phyloP scores from a whole-genome alignment of 1,140 invertebrate species.

The Heterodera schachtii region DNA sequence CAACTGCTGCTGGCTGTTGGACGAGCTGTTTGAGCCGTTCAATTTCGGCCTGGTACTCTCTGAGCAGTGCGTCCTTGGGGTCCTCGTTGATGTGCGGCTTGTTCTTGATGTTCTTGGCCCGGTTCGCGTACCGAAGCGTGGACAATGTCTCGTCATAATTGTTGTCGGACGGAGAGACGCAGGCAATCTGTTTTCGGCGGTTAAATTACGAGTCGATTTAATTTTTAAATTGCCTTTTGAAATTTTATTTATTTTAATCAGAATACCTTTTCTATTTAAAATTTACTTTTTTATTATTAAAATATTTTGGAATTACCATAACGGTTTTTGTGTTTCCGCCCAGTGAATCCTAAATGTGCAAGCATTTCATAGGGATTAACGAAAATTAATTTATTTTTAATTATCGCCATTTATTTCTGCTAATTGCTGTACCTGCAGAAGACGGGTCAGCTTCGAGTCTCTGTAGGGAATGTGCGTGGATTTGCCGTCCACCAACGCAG shows the following conservation, averaged over 20 bases:
- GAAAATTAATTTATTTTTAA: not conserved
- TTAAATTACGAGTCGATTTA: too few species aligned
- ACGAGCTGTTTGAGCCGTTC: conserved; percentile 43
- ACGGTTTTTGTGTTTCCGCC: conserved; percentile 94
- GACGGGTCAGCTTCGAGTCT: conserved; percentile 87
- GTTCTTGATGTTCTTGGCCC: conserved; percentile 95
- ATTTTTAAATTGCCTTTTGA: too few species aligned
- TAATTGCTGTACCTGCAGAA: conserved; percentile 75
- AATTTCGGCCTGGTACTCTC: conserved; percentile 77
- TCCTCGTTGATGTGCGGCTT: conserved; percentile 93
- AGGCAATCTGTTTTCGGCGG: conserved; percentile 73
- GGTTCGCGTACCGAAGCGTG: conserved; percentile 86
- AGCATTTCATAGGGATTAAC: too few species aligned
- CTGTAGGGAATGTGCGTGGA: conserved; percentile 84
- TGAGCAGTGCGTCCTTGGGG: conserved; percentile 84
- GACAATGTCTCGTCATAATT: conserved; percentile 86
- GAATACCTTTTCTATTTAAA: not conserved
- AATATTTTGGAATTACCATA: conserved; percentile 70
- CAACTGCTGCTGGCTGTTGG: conserved; percentile 32
- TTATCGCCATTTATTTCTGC: not conserved
- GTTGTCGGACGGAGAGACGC: conserved; percentile 79
- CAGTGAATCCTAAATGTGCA: conserved; percentile 75
- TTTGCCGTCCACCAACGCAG: conserved; percentile 82
- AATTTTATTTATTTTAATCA: not conserved
- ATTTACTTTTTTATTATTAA: too few species aligned